Conservation (phyloP, 37 sponge, comb jelly and placozoan species). For the Diacarnus erythraeanus region DNA sequence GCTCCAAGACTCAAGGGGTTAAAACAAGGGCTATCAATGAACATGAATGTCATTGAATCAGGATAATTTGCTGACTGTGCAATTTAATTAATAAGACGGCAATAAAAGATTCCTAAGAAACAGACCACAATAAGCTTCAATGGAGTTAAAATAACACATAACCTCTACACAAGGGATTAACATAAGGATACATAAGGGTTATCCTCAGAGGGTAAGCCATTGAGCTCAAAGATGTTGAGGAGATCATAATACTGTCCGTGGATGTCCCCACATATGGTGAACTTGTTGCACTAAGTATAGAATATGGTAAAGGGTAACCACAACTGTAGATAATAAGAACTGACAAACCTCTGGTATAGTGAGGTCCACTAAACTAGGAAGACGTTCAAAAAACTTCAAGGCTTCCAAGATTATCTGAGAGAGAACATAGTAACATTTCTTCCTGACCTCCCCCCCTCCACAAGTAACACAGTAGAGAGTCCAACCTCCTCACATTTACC, state of each 20-base stretch:
- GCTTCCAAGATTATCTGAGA: conserved; percentile 66
- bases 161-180: too few relatives aligned
- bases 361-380: conserved; percentile 74
- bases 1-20: too few relatives aligned
- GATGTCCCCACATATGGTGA: conserved; percentile 98
- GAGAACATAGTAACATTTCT: too few relatives aligned
- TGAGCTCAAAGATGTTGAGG: conserved; percentile 93
- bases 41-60: too few relatives aligned
- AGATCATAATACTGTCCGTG: conserved; percentile 99
- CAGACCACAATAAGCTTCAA: too few relatives aligned
- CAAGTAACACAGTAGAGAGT: neutral
- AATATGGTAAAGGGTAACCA: neutral
- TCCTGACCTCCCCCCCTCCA: neutral
- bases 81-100: too few relatives aligned
- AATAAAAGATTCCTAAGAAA: too few relatives aligned
- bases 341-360: conserved; percentile 72
- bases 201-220: conserved; percentile 85
- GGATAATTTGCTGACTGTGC: too few relatives aligned
- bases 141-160: too few relatives aligned
- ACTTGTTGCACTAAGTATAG: conserved; percentile 67
- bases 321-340: neutral
- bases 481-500: too few relatives aligned
- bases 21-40: too few relatives aligned
- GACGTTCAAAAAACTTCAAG: conserved; percentile 57
- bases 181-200: conserved; percentile 91